Conservation (phyloP, 2,113 vertebrate species). For the Eclectus roratus region DNA sequence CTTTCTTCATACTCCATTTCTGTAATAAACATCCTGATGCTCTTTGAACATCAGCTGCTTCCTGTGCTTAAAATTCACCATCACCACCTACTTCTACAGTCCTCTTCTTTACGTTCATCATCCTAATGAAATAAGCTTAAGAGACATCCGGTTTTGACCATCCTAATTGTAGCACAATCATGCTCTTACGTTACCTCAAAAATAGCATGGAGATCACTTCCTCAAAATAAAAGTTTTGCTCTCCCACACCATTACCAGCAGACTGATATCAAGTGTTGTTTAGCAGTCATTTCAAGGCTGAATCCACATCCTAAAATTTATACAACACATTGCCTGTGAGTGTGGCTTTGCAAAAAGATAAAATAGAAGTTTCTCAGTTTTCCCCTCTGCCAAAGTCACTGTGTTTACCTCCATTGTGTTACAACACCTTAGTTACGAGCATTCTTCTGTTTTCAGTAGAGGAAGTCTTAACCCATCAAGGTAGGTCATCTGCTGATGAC, state of each 20-base stretch:
- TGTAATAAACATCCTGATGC: not conserved
- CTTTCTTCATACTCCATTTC: not conserved
- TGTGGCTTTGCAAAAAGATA: not conserved
- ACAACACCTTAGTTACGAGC: not conserved
- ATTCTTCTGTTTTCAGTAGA: not conserved
- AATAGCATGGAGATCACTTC: not conserved
- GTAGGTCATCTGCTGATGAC: not conserved
- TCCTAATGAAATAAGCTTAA: slow-evolving; percentile 1
- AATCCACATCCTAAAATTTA: not conserved
- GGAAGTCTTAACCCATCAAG: not conserved
- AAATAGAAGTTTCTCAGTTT: not conserved
- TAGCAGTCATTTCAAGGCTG: not conserved
- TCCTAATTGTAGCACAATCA: not conserved
- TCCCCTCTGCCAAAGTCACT: not conserved
- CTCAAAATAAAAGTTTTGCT: not conserved
- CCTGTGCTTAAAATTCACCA: slow-evolving; percentile 27
- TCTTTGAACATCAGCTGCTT: slow-evolving; percentile 27
- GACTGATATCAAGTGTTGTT: not conserved
- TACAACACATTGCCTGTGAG: not conserved
- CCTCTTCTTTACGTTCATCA: not conserved
- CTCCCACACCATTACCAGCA: not conserved
- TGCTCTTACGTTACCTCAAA: not conserved
- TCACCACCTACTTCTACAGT: not conserved
- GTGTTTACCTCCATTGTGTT: not conserved
- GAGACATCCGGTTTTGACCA: not conserved